Base-by-base conservation (phyloP, 2,797 vertebrate species). In the Spinus olivaceus region DNA sequence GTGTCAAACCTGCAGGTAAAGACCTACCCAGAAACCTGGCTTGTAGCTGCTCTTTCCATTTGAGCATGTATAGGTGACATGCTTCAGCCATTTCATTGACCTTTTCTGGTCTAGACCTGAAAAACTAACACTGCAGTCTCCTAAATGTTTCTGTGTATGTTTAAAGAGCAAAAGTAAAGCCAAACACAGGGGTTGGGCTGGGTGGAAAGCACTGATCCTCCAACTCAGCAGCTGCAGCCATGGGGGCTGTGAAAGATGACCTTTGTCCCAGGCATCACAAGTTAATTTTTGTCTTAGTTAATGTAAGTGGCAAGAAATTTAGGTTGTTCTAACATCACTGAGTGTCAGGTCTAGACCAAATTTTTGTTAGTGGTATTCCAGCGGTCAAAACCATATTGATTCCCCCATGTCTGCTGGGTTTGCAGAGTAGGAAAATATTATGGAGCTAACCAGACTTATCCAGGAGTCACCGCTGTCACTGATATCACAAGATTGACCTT, bases 221-320 rank as follows among this genome's bases (percentile, higher is more conserved):
- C 37, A 72, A 2, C 8, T 71, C 19, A 3, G 20, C 13, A 20
- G 16, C 4, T 74, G 22, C 32, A 70, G 35, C 14, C 6, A 2
- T 3, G 23, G 25, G 1, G 23, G 4, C 5, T 84, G 21, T 11
- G 25, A 37, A 83, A 51, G 53, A 54, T 65, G n/a, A 8, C 8
- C 30, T 83, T 81, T 16, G 13, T 54, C 27, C 28, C 9, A 10
- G 19, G 4, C 14, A 41, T 30, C 0, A 0, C 4, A 0, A 0
- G 12, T 41, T 71, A 28, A 10, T 46, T 93, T 92, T 83, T 78
- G 6, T 73, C 24, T 35, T n/a, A 10, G 3, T 54, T 91, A 66
- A 35, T 10, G 1, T 30, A 65, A 50, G 4, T 14, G 17, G 35
- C 72, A 72, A 59, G 20, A 76, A 51, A 54, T 54, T 17, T 46